phyloP scores from a whole-genome alignment of 2,113 vertebrate genomes.

The Syrrhaptes paradoxus region DNA sequence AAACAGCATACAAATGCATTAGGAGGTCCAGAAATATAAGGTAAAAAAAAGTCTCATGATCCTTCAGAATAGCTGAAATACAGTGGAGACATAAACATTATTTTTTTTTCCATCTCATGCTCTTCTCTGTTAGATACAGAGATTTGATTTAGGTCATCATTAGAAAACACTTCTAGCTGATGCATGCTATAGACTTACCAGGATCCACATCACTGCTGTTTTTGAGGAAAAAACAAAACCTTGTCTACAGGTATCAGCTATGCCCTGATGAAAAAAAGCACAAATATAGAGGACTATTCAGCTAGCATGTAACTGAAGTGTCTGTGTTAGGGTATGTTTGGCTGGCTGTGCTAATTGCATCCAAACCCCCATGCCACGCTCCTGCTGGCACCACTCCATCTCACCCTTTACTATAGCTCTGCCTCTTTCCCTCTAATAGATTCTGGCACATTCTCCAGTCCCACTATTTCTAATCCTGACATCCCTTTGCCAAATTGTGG shows the following conservation, averaged over 20 bases:
- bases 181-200: neutral
- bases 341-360: neutral
- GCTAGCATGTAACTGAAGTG: neutral
- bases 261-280: neutral
- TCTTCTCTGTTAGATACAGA: neutral
- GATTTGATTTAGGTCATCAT: neutral
- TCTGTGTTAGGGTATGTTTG: neutral
- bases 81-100: neutral
- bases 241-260: neutral
- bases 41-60: neutral
- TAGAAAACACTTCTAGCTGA: neutral
- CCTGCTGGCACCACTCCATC: neutral
- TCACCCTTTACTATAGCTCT: neutral
- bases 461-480: slow-evolving; percentile 3
- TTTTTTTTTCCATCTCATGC: neutral
- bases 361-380: neutral
- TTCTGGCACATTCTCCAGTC: neutral
- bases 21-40: neutral
- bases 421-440: slow-evolving; percentile 1
- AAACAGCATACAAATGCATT: neutral
- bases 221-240: neutral
- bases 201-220: neutral
- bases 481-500: slow-evolving; percentile 9
- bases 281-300: neutral
- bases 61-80: neutral